Evolutionary conservation across 2,113 vertebrate species (phyloP).

Genomic region (Pantherophis guttatus): DNA sequence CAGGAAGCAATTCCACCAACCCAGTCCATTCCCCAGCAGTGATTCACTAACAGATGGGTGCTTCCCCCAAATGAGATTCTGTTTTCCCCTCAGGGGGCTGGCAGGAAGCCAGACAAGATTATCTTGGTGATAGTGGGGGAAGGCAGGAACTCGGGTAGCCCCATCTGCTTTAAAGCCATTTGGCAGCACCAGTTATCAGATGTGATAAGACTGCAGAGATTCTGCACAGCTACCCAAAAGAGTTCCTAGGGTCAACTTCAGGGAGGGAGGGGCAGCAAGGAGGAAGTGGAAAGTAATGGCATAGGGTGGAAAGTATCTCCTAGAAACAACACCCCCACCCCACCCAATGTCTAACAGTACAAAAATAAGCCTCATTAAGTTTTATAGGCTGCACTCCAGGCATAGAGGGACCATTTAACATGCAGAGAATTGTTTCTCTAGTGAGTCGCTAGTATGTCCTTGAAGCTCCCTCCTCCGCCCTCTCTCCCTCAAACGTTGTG

Average conservation of each 20-base stretch:
- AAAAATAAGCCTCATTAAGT: neutral
- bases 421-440: neutral
- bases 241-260: neutral
- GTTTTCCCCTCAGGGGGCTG: neutral
- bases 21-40: neutral
- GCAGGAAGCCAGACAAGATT: neutral
- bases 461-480: neutral
- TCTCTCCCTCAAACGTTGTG: neutral
- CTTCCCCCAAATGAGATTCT: neutral
- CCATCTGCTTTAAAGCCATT: conserved; percentile 12
- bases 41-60: neutral
- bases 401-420: neutral
- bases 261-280: too few relatives aligned
- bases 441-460: neutral
- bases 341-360: neutral
- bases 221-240: neutral
- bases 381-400: neutral
- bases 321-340: neutral
- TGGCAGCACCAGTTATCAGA: neutral
- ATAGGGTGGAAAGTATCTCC: too few relatives aligned
- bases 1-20: neutral
- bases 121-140: neutral
- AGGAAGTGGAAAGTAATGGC: neutral
- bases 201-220: conserved; percentile 14
- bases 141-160: neutral